Base-by-base conservation (phyloP, 2,888 invertebrate genomes). In the Argyra leucocephala region DNA sequence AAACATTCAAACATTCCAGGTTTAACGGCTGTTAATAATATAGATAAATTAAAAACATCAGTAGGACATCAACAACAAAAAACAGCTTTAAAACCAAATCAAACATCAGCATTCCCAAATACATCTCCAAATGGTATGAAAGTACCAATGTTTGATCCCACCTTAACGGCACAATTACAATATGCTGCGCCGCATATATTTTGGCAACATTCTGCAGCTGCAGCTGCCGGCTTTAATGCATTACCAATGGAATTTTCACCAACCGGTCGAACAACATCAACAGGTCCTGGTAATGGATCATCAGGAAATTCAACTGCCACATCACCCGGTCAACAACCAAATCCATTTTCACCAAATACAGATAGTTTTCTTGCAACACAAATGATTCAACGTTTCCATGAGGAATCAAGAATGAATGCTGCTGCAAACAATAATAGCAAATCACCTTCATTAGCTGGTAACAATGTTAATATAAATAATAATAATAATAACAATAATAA, bases 301-400 rank as follows among this genome's bases (percentile, higher is more conserved):
- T 80, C 81, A 22, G 83, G 85, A 1, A 83, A 63, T 63, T 48
- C 48, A 48, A 48, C 48, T 48, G 48, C 48, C 48, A 48, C 48
- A 18, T 48, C 48, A 15, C 48, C 48, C 48, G 48, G 48, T 18
- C 48, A 18, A 18, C 24, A 58, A 3, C 60, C 66, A 21, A 31
- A 26, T 21, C n/a, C 26, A n/a, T 59, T 59, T 59, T 23, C 59
- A 22, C 24, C 24, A 61, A 24, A 86, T 71, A 85, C 86, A 7
- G 90, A 90, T 69, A 81, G 85, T 69, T 88, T 89, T 80, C 83
- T 86, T 67, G 89, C 90, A 57, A 87, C 89, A 64, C 90, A 90
- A 75, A 87, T 90, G 85, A 88, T 91, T 84, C 88, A 90, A 71
- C 84, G 89, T 66, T 80, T 90, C 68, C 88, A 90, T 73, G 90